A percentile compares a stretch with the other conserved stretches of the same genome.
These are phyloP conservation scores for Adelosebastes latens DNA, from an alignment of 2,797 vertebrate species.

Conservation along the genomic window DNA sequence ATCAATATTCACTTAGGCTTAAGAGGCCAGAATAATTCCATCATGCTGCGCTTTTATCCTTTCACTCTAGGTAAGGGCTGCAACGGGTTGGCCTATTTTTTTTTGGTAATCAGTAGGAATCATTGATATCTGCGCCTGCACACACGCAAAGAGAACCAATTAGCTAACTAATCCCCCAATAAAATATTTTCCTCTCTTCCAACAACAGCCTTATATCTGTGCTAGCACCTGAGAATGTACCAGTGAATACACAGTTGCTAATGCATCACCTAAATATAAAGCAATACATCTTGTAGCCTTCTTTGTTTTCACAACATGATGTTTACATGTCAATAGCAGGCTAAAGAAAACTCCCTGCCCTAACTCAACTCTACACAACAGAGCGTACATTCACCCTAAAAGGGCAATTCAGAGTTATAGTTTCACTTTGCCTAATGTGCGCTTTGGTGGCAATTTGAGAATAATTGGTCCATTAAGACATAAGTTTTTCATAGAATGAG, in stretches of 20 bases:
- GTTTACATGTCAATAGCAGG: neutral
- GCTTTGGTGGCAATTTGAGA: neutral
- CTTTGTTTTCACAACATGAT: neutral
- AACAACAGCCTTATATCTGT: neutral
- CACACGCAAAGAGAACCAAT: constrained; percentile 61
- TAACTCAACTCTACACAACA: neutral
- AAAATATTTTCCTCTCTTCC: constrained; percentile 8
- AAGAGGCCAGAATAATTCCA: constrained; percentile 71
- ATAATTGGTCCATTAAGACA: neutral
- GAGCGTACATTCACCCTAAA: neutral
- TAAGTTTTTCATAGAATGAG: neutral
- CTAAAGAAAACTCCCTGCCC: neutral
- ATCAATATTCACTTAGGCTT: constrained; percentile 81
- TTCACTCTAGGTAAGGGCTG: constrained; percentile 49
- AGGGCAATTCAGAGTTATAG: neutral
- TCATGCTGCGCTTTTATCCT: constrained; percentile 71
- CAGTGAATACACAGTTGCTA: constrained; percentile 1
- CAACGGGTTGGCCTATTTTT: constrained; percentile 38
- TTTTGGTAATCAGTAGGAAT: constrained; percentile 59
- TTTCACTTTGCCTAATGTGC: neutral
- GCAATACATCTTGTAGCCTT: neutral
- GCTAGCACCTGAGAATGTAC: neutral
- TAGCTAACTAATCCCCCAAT: constrained; percentile 48
- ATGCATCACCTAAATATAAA: neutral
- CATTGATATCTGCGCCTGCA: constrained; percentile 63